Evolutionary conservation across 1,140 invertebrate species (phyloP).

Genomic region (Chlorops oryzae): DNA sequence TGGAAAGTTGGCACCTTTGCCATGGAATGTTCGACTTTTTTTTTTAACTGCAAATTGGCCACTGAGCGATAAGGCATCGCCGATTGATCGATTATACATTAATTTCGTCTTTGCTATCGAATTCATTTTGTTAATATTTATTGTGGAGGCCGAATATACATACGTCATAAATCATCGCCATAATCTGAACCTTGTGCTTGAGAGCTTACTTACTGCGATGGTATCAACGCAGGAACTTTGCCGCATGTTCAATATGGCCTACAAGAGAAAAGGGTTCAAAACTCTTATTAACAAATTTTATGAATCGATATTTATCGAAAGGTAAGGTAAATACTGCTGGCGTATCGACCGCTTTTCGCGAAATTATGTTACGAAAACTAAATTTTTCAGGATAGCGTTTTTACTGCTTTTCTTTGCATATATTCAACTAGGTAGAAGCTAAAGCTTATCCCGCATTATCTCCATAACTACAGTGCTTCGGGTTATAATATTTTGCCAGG

Average conservation of each 20-base stretch:
- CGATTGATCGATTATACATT: neutral
- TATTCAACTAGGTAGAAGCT: neutral
- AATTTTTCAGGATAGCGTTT: neutral
- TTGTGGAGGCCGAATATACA: conserved; percentile 30
- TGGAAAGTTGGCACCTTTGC: conserved; percentile 1
- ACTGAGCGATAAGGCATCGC: neutral
- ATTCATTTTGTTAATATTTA: conserved; percentile 26
- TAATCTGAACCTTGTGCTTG: conserved; percentile 31
- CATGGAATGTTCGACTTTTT: conserved; percentile 9
- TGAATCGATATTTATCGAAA: conserved; percentile 25
- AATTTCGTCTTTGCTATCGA: conserved; percentile 16
- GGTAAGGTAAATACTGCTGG: neutral
- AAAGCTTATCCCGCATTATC: neutral
- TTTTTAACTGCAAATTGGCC: conserved; percentile 6
- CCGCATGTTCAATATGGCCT: conserved; percentile 29
- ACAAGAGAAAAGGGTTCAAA: conserved; percentile 24
- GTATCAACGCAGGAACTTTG: conserved; percentile 32
- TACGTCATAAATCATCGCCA: conserved; percentile 22
- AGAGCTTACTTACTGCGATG: conserved; percentile 30
- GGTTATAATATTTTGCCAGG: too few relatives aligned
- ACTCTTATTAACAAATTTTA: conserved; percentile 28
- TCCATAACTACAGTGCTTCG: too few relatives aligned
- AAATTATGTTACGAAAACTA: neutral
- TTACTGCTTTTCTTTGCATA: neutral
- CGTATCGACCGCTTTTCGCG: neutral